Percentiles rank a stretch among this genome's conserved stretches.
phyloP scores from a whole-genome alignment of 2,797 vertebrate species.

The Agapornis canus region DNA sequence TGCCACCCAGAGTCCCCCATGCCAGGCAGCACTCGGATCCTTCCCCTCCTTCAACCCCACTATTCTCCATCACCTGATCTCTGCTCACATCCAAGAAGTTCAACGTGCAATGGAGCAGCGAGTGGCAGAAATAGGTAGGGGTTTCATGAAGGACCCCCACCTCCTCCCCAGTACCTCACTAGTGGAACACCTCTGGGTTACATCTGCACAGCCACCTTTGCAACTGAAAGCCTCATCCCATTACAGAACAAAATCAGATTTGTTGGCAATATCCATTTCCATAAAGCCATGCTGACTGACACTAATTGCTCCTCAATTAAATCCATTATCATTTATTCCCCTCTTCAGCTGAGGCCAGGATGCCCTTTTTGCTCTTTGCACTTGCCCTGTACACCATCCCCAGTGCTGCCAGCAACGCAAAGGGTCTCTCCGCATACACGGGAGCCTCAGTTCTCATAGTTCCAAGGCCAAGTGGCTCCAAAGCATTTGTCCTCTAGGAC shows the following conservation, averaged over 20 bases:
- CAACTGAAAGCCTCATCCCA: background rate
- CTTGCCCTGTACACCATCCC: fast-evolving
- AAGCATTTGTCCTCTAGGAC: background rate
- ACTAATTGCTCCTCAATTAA: background rate
- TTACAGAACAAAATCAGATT: background rate
- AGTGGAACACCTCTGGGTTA: background rate
- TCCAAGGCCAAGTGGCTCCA: background rate
- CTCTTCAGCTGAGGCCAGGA: background rate
- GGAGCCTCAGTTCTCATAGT: background rate
- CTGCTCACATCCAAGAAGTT: background rate
- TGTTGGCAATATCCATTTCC: background rate
- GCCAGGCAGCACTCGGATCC: fast-evolving
- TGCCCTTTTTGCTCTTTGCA: background rate
- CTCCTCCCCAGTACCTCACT: background rate
- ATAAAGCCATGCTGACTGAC: background rate
- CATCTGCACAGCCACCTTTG: background rate
- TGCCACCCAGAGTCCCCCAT: fast-evolving
- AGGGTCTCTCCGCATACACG: fast-evolving
- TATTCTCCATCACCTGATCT: fast-evolving
- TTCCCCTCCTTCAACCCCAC: background rate
- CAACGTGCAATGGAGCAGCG: fast-evolving
- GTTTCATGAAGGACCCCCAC: background rate
- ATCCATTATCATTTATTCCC: background rate
- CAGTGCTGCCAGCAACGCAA: fast-evolving
- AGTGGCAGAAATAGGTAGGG: background rate